These are phyloP conservation scores for Aurelia aurita complex sp. Pacific DNA, from an alignment of 30 jellyfish, hydroid and myxozoan genomes.

Conservation along the genomic window DNA sequence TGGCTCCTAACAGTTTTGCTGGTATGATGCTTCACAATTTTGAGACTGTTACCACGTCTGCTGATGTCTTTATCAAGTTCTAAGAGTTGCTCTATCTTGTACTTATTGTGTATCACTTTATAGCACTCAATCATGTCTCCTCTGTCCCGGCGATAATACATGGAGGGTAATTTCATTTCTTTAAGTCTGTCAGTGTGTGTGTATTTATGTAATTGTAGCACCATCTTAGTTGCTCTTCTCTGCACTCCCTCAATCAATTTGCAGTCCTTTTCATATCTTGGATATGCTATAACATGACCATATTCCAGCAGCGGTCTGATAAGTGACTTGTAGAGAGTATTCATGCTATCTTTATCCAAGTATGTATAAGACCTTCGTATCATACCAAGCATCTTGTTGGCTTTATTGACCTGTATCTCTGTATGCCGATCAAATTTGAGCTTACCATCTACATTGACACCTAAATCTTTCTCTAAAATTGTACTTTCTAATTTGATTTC, in stretches of 20 bases:
- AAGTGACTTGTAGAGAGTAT: not conserved
- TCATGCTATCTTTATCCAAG: constrained; percentile 3
- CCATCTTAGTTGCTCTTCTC: constrained; percentile 47
- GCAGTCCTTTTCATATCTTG: not conserved
- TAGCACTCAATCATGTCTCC: not conserved
- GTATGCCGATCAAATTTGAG: too few species aligned
- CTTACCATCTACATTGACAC: too few species aligned
- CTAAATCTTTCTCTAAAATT: not conserved
- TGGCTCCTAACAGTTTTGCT: constrained; percentile 3
- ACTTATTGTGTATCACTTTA: constrained; percentile 13
- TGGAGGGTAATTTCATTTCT: not conserved
- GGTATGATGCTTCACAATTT: constrained; percentile 44
- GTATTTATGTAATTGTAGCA: constrained; percentile 18
- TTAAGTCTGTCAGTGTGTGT: constrained; percentile 33
- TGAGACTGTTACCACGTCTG: constrained; percentile 48
- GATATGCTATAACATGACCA: constrained; percentile 2
- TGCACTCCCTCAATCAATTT: constrained; percentile 11
- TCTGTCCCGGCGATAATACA: too few species aligned
- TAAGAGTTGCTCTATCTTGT: not conserved
- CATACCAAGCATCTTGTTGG: not conserved
- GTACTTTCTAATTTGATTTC: constrained; percentile 41
- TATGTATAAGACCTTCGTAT: constrained; percentile 14
- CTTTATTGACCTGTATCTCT: too few species aligned
- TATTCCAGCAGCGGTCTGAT: not conserved
- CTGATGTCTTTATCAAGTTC: constrained; percentile 45